phyloP scores from a whole-genome alignment of 2,113 vertebrate genomes.

The Orycteropus afer region DNA sequence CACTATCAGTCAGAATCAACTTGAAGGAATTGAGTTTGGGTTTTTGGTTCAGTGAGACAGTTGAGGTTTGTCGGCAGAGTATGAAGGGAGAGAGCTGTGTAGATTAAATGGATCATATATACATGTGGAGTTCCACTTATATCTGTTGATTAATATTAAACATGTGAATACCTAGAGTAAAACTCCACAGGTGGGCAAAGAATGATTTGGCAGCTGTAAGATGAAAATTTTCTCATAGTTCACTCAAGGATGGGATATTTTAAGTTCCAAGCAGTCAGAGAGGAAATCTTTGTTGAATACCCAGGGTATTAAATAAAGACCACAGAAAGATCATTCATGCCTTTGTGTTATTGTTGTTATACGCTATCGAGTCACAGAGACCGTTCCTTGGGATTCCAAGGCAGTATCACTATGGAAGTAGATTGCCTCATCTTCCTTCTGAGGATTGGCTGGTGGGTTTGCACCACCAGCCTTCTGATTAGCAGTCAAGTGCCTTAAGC shows the following conservation, averaged over 20 bases:
- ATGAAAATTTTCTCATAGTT: not conserved
- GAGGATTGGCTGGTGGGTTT: too few species aligned
- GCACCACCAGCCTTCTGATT: too few species aligned
- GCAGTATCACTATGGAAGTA: too few species aligned
- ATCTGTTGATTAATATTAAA: not conserved
- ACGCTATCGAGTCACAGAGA: too few species aligned
- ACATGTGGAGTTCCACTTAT: not conserved
- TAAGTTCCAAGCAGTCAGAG: not conserved
- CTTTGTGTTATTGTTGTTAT: not conserved
- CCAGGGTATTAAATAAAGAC: not conserved
- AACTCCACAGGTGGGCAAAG: not conserved
- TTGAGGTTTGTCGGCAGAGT: not conserved
- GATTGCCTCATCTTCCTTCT: too few species aligned
- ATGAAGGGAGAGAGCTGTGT: not conserved
- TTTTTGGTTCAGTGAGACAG: too few species aligned
- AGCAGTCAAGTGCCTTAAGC: too few species aligned
- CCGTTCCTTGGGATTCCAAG: too few species aligned
- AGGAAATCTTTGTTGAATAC: not conserved
- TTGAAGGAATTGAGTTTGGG: too few species aligned
- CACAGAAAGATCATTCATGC: not conserved
- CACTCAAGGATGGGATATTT: not conserved
- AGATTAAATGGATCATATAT: not conserved
- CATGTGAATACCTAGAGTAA: not conserved
- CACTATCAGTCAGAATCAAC: too few species aligned
- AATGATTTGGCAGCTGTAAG: not conserved